Base-by-base conservation (phyloP, 1,140 invertebrate species). In the Drosophila azteca region DNA sequence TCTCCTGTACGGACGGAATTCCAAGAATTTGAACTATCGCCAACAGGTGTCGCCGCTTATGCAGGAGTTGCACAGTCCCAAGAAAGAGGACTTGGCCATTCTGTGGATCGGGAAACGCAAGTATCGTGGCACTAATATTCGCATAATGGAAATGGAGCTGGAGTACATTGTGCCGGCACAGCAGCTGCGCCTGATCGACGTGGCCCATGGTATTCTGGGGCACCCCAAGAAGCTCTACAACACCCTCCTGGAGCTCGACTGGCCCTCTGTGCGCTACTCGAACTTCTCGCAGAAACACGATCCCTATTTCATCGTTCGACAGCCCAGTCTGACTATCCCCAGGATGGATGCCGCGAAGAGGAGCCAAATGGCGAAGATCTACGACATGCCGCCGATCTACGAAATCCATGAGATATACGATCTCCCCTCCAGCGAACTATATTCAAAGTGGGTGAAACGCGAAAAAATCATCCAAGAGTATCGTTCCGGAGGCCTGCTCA, bases 21-120 rank as follows among this genome's bases (percentile, higher is more conserved):
- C 84, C 22, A 77, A 54, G 26, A 82, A 82, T n/a, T 57, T 60
- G 0, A 91, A 91, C 39, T 91, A 87, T 52, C 81, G 81, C 0
- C 48, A 50, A 2, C 90, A 91, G 54, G 54, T 68, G 7, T 91
- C 90, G 8, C 90, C 90, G 1, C 39, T 91, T 6, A 68, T 91
- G 4, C 77, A 84, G 50, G 90, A 91, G 39, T n/a, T 91, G 13
- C 60, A 79, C 20, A 58, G 90, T 1, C 13, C 55, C 35, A 39
- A 39, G 1, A 45, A 60, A 0, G 81, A 90, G 44, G 78, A 91
- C 69, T 1, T 79, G 20, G 81, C 87, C n/a, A 80, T 91, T 11
- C 26, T 91, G 49, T 91, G 90, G 90, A 90, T 91, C 20, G 90
- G 90, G 0, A 64, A 90, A 3, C 77, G 84, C 2, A 91, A 84